Evolutionary conservation across 2,797 vertebrate genomes (phyloP).

Genomic region (Sebastes vulpes): DNA sequence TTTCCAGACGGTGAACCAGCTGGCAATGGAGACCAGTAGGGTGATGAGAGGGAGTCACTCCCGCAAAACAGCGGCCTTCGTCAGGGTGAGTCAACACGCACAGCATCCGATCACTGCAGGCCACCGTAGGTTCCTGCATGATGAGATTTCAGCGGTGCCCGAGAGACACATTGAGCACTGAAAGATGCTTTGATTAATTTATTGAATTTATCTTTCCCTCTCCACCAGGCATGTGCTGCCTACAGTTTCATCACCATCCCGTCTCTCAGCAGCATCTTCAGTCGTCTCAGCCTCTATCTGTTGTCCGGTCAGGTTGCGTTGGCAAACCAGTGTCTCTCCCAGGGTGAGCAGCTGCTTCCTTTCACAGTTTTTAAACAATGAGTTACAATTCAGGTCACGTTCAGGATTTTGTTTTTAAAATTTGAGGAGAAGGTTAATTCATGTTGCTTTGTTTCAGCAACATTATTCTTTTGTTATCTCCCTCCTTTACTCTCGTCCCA

Average conservation of each 20-base stretch:
- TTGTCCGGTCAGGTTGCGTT: slow-evolving; percentile 95
- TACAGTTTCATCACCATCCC: slow-evolving; percentile 99
- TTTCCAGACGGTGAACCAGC: slow-evolving; percentile 92
- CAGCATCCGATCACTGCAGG: background rate
- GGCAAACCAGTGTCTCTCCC: slow-evolving; percentile 98
- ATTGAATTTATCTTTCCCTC: background rate
- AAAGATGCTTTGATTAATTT: too few relatives aligned
- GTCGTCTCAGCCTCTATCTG: slow-evolving; percentile 93
- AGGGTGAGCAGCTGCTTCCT: slow-evolving; percentile 87
- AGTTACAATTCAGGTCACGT: background rate
- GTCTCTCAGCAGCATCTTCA: slow-evolving; percentile 94
- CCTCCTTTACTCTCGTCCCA: background rate
- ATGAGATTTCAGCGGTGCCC: background rate
- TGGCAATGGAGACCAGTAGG: slow-evolving; percentile 96
- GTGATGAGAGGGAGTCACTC: slow-evolving; percentile 97
- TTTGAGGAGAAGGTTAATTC: background rate
- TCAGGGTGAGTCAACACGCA: slow-evolving; percentile 88
- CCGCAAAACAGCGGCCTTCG: slow-evolving; percentile 95
- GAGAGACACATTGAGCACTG: background rate
- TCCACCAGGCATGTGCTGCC: slow-evolving; percentile 93
- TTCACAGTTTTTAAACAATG: background rate
- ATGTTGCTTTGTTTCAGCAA: background rate
- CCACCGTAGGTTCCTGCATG: background rate
- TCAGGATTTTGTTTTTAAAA: background rate
- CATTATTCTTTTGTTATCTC: background rate